Conservation (phyloP, 2,113 vertebrate species). For the Toxostoma redivivum region DNA sequence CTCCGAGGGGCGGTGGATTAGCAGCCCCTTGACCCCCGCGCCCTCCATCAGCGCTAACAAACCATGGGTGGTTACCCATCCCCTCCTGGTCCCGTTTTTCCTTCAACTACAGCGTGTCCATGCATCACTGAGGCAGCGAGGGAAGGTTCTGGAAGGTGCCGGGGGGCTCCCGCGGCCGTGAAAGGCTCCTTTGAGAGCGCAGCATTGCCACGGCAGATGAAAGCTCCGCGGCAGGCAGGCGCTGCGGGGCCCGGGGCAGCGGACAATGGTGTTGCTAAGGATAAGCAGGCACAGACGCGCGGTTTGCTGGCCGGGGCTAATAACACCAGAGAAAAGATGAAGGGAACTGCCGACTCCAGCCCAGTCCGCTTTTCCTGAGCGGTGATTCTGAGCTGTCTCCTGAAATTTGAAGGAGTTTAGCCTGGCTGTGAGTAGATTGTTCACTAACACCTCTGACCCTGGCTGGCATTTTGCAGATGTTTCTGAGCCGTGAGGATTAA, state of each 20-base stretch:
- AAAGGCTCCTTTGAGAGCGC: neutral
- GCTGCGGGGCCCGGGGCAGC: accelerated
- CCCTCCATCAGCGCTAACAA: neutral
- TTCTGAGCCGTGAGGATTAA: neutral
- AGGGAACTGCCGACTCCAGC: accelerated
- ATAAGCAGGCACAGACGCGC: neutral
- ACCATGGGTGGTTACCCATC: accelerated
- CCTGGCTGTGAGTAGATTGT: accelerated
- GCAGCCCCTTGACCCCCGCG: neutral
- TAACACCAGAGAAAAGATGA: neutral
- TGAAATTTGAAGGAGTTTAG: neutral
- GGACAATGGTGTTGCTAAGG: neutral
- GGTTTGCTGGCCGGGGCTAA: neutral
- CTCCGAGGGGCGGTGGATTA: neutral
- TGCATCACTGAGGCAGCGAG: accelerated
- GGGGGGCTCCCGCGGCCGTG: accelerated
- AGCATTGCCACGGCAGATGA: neutral
- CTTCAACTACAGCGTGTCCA: accelerated
- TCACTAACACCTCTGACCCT: neutral
- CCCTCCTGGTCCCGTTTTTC: accelerated
- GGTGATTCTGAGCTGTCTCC: neutral
- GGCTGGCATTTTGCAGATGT: accelerated
- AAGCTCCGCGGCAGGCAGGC: accelerated
- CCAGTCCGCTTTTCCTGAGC: accelerated
- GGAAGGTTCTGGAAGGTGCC: conserved; percentile 9